Percentiles rank a stretch among this genome's conserved stretches.
These are phyloP conservation scores for Tenthredo amoena DNA, from an alignment of 2,888 invertebrate genomes.

Conservation along the genomic window DNA sequence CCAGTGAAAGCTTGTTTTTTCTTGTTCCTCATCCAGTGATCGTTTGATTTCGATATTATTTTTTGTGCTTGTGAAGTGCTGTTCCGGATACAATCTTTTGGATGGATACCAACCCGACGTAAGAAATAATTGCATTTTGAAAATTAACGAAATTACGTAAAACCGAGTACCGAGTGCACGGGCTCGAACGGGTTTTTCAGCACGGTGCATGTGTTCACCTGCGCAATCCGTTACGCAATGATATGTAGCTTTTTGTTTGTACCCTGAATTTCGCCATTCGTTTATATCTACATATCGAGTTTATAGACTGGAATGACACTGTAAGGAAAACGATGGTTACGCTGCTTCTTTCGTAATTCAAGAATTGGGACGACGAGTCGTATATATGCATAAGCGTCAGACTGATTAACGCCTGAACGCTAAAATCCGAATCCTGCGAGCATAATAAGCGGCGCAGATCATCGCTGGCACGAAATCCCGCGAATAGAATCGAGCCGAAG, in stretches of 20 bases:
- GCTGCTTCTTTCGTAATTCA: background rate
- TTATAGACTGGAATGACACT: background rate
- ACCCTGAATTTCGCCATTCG: background rate
- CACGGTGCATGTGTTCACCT: background rate
- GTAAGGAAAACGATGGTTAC: too few relatives aligned
- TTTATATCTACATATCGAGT: background rate
- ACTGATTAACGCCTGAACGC: slow-evolving; percentile 35
- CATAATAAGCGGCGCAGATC: background rate
- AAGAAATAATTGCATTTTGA: background rate
- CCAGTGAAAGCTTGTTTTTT: slow-evolving; percentile 9
- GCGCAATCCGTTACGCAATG: slow-evolving; percentile 7
- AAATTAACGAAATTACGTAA: background rate
- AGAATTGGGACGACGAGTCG: slow-evolving; percentile 34
- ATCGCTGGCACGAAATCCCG: background rate
- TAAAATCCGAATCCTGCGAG: slow-evolving; percentile 35
- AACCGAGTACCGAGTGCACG: background rate
- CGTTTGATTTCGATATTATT: background rate
- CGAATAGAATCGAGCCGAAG: background rate
- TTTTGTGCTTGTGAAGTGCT: background rate
- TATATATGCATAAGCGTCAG: slow-evolving; percentile 9
- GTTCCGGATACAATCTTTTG: slow-evolving; percentile 21
- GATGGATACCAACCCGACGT: slow-evolving; percentile 36
- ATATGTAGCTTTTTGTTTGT: background rate
- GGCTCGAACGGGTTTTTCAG: background rate
- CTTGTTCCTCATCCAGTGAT: background rate